Conservation (phyloP, 2,797 vertebrate genomes). For the Vultur gryphus region DNA sequence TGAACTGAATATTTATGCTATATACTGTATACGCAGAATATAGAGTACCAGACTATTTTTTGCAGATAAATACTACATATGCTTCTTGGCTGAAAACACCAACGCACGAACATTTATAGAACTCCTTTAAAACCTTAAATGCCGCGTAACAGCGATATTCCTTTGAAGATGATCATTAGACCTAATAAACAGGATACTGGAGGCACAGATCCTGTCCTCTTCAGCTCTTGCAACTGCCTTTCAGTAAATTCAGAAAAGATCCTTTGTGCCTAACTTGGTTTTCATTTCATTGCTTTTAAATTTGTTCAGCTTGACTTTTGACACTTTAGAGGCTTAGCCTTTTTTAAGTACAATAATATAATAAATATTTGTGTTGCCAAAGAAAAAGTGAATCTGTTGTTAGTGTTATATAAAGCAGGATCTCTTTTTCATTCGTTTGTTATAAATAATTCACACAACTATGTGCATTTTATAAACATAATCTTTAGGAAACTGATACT, state of each 20-base stretch:
- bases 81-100: conserved; percentile 28
- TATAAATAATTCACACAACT: conserved; percentile 69
- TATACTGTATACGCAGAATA: not conserved
- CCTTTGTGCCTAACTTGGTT: conserved; percentile 68
- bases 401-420: conserved; percentile 53
- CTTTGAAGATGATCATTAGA: conserved; percentile 63
- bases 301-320: conserved; percentile 76
- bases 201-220: conserved; percentile 39
- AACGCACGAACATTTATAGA: not conserved
- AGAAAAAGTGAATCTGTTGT: conserved; percentile 58
- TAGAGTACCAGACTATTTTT: not conserved
- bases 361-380: conserved; percentile 72
- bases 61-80: not conserved
- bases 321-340: conserved; percentile 64
- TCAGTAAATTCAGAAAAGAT: conserved; percentile 65
- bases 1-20: not conserved
- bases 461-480: conserved; percentile 65
- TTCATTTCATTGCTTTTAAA: conserved; percentile 73
- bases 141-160: conserved; percentile 10
- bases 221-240: conserved; percentile 51
- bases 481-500: conserved; percentile 56
- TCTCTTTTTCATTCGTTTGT: conserved; percentile 61
- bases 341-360: conserved; percentile 63
- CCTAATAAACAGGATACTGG: conserved; percentile 42
- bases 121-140: conserved; percentile 51